Percentiles rank a stretch among this genome's conserved stretches.
Conservation (phyloP, 2,797 vertebrate genomes). For the Triplophysa yarkandensis region DNA sequence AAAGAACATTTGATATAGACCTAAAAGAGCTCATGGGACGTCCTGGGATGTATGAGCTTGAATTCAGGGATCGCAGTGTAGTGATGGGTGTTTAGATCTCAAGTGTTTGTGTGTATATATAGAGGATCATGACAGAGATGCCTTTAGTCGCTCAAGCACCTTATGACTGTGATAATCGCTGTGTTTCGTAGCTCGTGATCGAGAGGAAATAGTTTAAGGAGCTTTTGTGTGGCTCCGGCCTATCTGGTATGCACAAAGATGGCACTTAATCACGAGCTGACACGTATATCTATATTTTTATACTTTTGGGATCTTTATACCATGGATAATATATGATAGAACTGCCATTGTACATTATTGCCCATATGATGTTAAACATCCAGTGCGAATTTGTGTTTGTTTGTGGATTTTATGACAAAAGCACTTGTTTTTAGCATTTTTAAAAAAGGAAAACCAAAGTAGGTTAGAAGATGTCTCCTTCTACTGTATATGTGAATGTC, state of each 20-base stretch:
- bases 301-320: constrained; percentile 36
- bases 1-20: constrained; percentile 12
- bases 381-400: constrained; percentile 29
- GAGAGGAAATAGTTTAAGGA: constrained; percentile 14
- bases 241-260: constrained; percentile 28
- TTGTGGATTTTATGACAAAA: constrained; percentile 45
- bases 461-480: constrained; percentile 37
- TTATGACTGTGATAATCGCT: constrained; percentile 73
- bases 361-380: constrained; percentile 17
- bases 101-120: constrained; percentile 74
- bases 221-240: neutral
- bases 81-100: constrained; percentile 27
- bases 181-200: constrained; percentile 29
- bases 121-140: constrained; percentile 65
- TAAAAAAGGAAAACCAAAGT: neutral
- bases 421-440: constrained; percentile 52
- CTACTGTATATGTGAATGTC: constrained; percentile 55
- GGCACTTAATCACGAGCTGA: constrained; percentile 40
- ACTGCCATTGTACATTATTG: neutral
- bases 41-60: constrained; percentile 11
- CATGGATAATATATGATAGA: constrained; percentile 21
- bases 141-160: constrained; percentile 88
- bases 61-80: constrained; percentile 51
- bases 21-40: constrained; percentile 19
- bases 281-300: constrained; percentile 50